Conservation (phyloP, 2,888 invertebrate species). For the Cancer borealis region DNA sequence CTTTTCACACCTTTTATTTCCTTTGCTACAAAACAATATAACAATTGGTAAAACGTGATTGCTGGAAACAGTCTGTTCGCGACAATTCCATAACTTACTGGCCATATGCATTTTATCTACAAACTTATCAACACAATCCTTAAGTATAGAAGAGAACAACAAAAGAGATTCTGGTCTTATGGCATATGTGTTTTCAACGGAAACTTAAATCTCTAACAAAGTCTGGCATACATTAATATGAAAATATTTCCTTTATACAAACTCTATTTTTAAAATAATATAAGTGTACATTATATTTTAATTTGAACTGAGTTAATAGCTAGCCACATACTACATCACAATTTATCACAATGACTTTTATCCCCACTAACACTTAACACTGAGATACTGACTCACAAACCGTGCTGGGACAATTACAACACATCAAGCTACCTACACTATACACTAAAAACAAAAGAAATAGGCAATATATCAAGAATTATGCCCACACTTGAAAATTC, state of each 20-base stretch:
- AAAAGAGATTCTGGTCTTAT: conserved; percentile 21
- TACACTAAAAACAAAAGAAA: background rate
- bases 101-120: conserved; percentile 39
- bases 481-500: background rate
- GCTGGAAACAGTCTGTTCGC: background rate
- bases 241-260: conserved; percentile 37
- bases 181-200: conserved; percentile 30
- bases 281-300: conserved; percentile 32
- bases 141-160: conserved; percentile 23
- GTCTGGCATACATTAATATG: conserved; percentile 36
- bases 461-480: background rate
- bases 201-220: conserved; percentile 41
- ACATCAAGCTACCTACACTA: conserved; percentile 26
- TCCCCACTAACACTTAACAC: conserved; percentile 53
- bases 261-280: conserved; percentile 28
- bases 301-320: conserved; percentile 45
- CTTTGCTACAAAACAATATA: conserved; percentile 35
- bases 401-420: conserved; percentile 3
- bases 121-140: conserved; percentile 38
- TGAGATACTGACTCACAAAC: conserved; percentile 44
- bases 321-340: conserved; percentile 54
- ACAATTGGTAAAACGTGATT: conserved; percentile 28
- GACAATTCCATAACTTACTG: conserved; percentile 31
- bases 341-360: conserved; percentile 53
- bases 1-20: conserved; percentile 26